Base-by-base conservation (phyloP, 2,113 vertebrate species). In the Tachycineta bicolor region DNA sequence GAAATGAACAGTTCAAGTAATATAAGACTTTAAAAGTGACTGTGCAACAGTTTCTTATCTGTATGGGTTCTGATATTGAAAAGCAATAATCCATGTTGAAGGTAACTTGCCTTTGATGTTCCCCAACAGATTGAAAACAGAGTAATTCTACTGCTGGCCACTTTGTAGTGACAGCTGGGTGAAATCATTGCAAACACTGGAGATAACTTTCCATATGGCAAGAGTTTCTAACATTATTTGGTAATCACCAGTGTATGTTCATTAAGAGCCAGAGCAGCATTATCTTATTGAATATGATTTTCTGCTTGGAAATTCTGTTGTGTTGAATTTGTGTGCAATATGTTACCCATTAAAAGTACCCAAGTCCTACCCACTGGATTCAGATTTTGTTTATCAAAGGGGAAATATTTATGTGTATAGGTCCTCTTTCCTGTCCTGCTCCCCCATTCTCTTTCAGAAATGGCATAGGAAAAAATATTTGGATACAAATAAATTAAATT, bases 141-240 rank as follows among this genome's bases (percentile, higher is more conserved):
- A 79, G 10, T 78, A 92, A 83, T 83, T 96, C 64, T 88, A 92
- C 28, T 94, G 60, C 58, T 93, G 96, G 71, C 64, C 65, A 83
- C 92, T 95, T 83, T 59, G 20, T 60, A 79, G 65, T 88, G 86
- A 93, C 95, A 97, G 83, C 83, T 96, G 94, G 60, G 52, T 96
- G 78, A 97, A 96, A 70, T 74, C 33, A 76, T 71, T 85, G 64
- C 80, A 93, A 95, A 85, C 79, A 88, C 53, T 81, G 46, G 87
- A 81, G 63, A 71, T 83, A 83, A 73, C 64, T 94, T 95, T 88
- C 94, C 96, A 95, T 96, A 94, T 96, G 96, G 90, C 81, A 96
- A 94, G 86, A 90, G 83, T 93, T 92, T 77, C 83, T 89, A 83
- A 47, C 46, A 83, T 94, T 96, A 75, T 96, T 95, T 93, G 77